Conservation (phyloP, 1,140 invertebrate genomes). For the Drosophila pectinifera region DNA sequence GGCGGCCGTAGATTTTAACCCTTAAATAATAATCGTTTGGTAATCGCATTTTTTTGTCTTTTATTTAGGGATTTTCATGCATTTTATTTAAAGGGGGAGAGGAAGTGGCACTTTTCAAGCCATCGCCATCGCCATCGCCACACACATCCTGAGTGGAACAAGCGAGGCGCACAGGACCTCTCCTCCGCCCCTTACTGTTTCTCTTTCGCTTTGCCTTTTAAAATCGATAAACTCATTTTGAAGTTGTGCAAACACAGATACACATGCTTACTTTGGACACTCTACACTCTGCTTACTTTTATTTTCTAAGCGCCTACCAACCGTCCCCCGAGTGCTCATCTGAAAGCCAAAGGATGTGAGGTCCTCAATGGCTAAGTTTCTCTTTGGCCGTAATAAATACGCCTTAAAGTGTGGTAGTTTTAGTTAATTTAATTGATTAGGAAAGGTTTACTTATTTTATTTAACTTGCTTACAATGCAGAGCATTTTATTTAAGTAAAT, state of each 20-base stretch:
- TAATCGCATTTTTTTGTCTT: constrained; percentile 42
- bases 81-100: neutral
- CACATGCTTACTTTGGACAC: constrained; percentile 14
- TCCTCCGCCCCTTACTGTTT: constrained; percentile 52
- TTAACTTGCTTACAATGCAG: neutral
- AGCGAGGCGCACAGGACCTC: constrained; percentile 18
- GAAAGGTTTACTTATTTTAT: neutral
- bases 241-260: constrained; percentile 64
- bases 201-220: constrained; percentile 63
- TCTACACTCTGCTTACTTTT: constrained; percentile 68
- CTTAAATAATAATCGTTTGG: constrained; percentile 74
- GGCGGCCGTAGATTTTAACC: constrained; percentile 62
- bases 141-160: constrained; percentile 34
- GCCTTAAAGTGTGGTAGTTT: constrained; percentile 50
- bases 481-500: no score
- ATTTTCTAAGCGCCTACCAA: constrained; percentile 70
- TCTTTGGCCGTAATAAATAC: constrained; percentile 35
- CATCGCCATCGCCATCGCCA: constrained; percentile 8
- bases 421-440: constrained; percentile 70
- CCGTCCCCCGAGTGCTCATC: neutral
- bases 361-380: neutral
- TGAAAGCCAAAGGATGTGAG: constrained; percentile 5
- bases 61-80: constrained; percentile 60
- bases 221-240: constrained; percentile 84
- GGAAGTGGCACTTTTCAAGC: constrained; percentile 5